A percentile compares a stretch with the other conserved stretches of the same genome.
phyloP scores from a whole-genome alignment of 30 jellyfish, hydroid and myxozoan species.

The Turritopsis dohrnii region DNA sequence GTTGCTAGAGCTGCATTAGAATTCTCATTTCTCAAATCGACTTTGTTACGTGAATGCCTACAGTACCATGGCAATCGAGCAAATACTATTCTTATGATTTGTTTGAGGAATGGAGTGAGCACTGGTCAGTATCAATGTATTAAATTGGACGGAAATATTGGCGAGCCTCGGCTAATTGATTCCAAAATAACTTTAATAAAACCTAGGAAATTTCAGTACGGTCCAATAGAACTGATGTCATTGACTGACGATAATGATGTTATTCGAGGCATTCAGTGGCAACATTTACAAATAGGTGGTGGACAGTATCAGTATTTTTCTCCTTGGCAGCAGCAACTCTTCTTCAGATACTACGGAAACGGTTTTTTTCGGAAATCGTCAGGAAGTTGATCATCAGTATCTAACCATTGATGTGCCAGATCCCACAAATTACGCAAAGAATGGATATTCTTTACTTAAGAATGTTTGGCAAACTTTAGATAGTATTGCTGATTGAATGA shows the following conservation, averaged over 20 bases:
- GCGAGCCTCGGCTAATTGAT: background rate
- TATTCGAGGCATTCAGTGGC: no score
- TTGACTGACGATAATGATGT: background rate
- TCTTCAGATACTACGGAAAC: background rate
- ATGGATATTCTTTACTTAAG: background rate
- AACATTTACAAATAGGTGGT: background rate
- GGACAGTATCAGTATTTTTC: background rate
- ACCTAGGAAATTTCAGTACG: no score
- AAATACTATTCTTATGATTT: background rate
- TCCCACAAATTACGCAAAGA: background rate
- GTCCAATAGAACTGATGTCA: background rate
- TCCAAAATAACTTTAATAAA: background rate
- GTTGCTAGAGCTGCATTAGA: background rate
- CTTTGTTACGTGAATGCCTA: background rate
- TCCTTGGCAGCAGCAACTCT: background rate
- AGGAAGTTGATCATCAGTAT: background rate
- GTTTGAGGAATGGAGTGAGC: background rate
- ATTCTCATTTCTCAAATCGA: background rate
- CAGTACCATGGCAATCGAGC: background rate
- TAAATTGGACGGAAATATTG: background rate
- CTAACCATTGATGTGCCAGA: no score
- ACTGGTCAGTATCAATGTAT: background rate
- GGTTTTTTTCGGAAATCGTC: background rate
- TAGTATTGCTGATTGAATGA: no score
- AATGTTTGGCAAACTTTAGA: no score